These are phyloP conservation scores for Boulengeromyrus knoepffleri DNA, from an alignment of 2,113 vertebrate species.

Conservation along the genomic window DNA sequence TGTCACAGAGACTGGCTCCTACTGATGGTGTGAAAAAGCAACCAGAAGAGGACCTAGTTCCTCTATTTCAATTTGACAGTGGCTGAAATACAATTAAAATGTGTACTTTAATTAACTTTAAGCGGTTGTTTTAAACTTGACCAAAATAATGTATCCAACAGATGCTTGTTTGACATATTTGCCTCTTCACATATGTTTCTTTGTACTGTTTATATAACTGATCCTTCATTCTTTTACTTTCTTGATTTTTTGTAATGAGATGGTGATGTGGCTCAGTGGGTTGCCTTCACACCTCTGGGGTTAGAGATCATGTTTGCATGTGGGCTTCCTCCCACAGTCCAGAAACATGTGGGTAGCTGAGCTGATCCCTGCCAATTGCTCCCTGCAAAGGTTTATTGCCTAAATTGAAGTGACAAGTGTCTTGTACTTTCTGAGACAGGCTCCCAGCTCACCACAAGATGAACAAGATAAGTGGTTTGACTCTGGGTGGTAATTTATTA, in stretches of 20 bases:
- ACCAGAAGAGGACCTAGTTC: not conserved
- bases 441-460: not conserved
- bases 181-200: not conserved
- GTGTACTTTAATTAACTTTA: not conserved
- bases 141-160: not conserved
- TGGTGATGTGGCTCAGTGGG: not conserved
- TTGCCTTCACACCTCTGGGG: not conserved
- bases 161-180: not conserved
- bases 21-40: not conserved
- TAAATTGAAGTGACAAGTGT: not conserved
- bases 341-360: not conserved
- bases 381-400: not conserved
- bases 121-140: not conserved
- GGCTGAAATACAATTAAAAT: not conserved
- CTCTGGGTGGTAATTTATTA: not conserved
- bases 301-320: not conserved
- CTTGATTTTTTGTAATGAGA: not conserved
- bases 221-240: not conserved
- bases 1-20: not conserved
- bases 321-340: not conserved
- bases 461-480: not conserved
- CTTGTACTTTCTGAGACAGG: not conserved
- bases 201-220: not conserved
- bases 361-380: not conserved
- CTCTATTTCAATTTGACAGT: not conserved